Conservation (phyloP, 2,888 invertebrate species). For the Phoenoteleia sp. region DNA sequence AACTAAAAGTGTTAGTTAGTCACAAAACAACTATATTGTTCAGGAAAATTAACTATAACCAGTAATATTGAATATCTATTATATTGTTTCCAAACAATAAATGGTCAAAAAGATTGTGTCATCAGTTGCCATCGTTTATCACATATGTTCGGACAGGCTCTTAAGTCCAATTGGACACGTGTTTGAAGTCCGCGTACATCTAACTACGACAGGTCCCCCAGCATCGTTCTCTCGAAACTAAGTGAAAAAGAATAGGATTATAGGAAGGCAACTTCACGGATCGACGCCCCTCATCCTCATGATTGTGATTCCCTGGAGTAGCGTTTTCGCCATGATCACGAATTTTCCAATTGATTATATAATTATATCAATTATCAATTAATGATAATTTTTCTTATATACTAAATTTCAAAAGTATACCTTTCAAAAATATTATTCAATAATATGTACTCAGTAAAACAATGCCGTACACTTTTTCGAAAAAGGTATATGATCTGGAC, state of each 20-base stretch:
- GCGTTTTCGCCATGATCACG: constrained; percentile 63
- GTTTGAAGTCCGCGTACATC: constrained; percentile 74
- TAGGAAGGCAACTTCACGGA: constrained; percentile 85
- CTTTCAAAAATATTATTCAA: no score
- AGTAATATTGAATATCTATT: no score
- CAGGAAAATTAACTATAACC: no score
- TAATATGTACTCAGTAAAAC: no score
- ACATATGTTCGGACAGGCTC: constrained; percentile 78
- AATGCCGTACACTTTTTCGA: no score
- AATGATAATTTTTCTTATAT: no score
- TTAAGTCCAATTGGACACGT: constrained; percentile 81
- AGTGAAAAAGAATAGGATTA: constrained; percentile 85
- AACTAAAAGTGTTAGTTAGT: no score
- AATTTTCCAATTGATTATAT: constrained; percentile 60
- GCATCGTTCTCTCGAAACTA: constrained; percentile 80
- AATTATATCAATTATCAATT: constrained; percentile 50
- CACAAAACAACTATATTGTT: no score
- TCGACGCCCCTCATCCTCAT: constrained; percentile 79
- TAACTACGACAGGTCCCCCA: constrained; percentile 76
- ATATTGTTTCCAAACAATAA: no score
- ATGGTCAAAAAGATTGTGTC: constrained; percentile 9
- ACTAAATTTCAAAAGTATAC: no score
- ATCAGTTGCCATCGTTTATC: constrained; percentile 72
- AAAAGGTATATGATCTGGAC: no score
- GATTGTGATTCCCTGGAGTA: constrained; percentile 68